Evolutionary conservation across 2,888 invertebrate genomes (phyloP).

Genomic region (Malacosoma neustria): DNA sequence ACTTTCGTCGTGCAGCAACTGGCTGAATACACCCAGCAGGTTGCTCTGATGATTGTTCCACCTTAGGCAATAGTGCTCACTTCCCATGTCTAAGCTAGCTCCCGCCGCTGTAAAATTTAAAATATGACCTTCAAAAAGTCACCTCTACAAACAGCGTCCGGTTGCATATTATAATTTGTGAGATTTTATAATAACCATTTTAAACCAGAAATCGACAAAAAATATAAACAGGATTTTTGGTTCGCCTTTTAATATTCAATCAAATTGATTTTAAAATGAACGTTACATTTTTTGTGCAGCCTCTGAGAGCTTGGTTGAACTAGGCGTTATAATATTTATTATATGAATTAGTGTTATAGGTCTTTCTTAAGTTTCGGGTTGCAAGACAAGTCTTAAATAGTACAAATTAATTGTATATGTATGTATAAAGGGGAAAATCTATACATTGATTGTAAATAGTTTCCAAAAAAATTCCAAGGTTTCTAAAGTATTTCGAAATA

Average conservation of each 20-base stretch:
- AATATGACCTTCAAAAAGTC: constrained; percentile 1
- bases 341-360: too few relatives aligned
- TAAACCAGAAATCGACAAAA: neutral
- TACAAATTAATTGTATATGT: too few relatives aligned
- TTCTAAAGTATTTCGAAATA: too few relatives aligned
- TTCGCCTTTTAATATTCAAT: neutral
- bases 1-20: constrained; percentile 95
- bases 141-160: neutral
- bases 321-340: too few relatives aligned
- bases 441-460: too few relatives aligned
- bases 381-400: too few relatives aligned
- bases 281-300: neutral
- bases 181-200: neutral
- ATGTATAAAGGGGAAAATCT: too few relatives aligned
- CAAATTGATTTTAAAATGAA: neutral
- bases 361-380: too few relatives aligned
- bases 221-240: neutral
- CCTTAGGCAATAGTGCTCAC: constrained; percentile 99
- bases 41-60: constrained; percentile 99
- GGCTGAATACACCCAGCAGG: constrained; percentile 97
- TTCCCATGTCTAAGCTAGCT: constrained; percentile 96
- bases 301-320: too few relatives aligned
- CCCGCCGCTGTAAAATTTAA: constrained; percentile 76
- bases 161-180: neutral
- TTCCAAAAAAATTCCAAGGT: too few relatives aligned